Conservation (phyloP, 2,888 invertebrate genomes). For the Tuta absoluta region DNA sequence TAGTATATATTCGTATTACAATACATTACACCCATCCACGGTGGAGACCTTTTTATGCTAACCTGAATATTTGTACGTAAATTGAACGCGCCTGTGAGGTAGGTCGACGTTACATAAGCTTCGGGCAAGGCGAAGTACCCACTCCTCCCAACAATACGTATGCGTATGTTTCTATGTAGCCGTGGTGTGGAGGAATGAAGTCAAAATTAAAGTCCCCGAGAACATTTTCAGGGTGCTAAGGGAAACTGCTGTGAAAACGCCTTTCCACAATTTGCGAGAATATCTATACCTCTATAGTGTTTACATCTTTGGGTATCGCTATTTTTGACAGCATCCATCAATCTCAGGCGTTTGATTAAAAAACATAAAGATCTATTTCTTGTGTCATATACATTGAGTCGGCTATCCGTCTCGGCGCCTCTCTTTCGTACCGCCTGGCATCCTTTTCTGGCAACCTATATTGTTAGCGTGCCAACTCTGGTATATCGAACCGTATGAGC, state of each 20-base stretch:
- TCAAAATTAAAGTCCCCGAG: background rate
- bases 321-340: slow-evolving; percentile 28
- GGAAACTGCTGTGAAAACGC: background rate
- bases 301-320: slow-evolving; percentile 4
- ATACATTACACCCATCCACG: background rate
- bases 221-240: background rate
- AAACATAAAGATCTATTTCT: slow-evolving; percentile 57
- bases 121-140: slow-evolving; percentile 8
- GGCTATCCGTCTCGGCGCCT: slow-evolving; percentile 58
- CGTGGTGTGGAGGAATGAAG: background rate
- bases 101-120: slow-evolving; percentile 33
- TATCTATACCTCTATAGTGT: background rate
- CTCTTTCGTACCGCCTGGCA: slow-evolving; percentile 60
- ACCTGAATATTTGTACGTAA: slow-evolving; percentile 21
- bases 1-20: background rate
- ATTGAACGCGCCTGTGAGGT: slow-evolving; percentile 28
- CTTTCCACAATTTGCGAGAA: background rate
- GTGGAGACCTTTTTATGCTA: background rate
- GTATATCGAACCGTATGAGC: slow-evolving; percentile 66
- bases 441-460: slow-evolving; percentile 72
- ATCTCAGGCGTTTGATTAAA: slow-evolving; percentile 58
- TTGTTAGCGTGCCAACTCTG: slow-evolving; percentile 70
- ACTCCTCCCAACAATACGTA: background rate
- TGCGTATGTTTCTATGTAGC: background rate
- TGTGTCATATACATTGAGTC: slow-evolving; percentile 54